A percentile compares a stretch with the other conserved stretches of the same genome.
phyloP scores from a whole-genome alignment of 2,797 vertebrate genomes.

The Micromesistius poutassou region DNA sequence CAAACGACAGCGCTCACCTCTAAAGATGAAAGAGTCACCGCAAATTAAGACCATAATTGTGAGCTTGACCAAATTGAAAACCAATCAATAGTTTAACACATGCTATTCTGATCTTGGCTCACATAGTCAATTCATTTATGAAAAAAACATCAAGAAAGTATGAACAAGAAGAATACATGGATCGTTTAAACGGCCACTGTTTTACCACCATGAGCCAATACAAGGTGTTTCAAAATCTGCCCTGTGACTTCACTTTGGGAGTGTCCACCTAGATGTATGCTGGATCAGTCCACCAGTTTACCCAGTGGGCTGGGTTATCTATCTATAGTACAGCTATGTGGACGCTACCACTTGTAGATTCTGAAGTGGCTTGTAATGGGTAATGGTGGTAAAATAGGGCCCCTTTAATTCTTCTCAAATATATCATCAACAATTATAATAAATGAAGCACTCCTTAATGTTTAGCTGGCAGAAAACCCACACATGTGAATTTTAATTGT shows the following conservation, averaged over 20 bases:
- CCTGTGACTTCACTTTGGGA: too few relatives aligned
- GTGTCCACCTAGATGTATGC: too few relatives aligned
- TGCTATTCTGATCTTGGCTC: not conserved
- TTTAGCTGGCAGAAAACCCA: not conserved
- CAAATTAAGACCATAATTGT: not conserved
- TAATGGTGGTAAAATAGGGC: too few relatives aligned
- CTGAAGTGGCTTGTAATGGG: too few relatives aligned
- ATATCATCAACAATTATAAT: not conserved
- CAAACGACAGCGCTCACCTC: slow-evolving; percentile 23
- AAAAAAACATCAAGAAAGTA: not conserved
- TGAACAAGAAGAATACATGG: not conserved
- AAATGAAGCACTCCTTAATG: not conserved
- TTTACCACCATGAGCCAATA: too few relatives aligned
- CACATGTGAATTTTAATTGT: not conserved
- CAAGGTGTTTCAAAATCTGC: too few relatives aligned
- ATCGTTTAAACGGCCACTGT: not conserved
- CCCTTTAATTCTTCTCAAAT: too few relatives aligned
- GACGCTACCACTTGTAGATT: too few relatives aligned
- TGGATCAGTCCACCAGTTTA: too few relatives aligned
- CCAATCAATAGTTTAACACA: not conserved
- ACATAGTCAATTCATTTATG: not conserved
- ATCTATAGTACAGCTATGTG: too few relatives aligned
- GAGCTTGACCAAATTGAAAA: not conserved
- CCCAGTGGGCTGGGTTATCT: too few relatives aligned
- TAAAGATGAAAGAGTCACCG: not conserved